Base-by-base conservation (phyloP, 1,140 invertebrate genomes). In the Triops cancriformis region DNA sequence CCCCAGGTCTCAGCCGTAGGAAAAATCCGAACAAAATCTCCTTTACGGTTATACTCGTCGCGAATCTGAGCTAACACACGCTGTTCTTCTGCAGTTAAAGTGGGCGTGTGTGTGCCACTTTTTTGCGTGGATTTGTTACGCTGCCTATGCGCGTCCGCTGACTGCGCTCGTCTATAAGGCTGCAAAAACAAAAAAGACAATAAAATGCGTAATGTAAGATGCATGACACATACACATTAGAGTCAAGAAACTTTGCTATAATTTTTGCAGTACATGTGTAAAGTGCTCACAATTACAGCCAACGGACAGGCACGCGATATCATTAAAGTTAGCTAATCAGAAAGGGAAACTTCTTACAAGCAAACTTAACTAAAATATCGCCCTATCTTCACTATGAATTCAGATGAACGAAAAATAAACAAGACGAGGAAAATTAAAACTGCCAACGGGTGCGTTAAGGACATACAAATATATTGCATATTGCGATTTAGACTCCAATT, bases 21-120 rank as follows among this genome's bases (percentile, higher is more conserved):
- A 85, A 97, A 98, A 82, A 98, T 95, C 28, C 95, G 86, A 37
- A 96, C 92, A 85, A 95, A 98, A 75, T 94, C 94, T 23, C 95
- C 95, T 41, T 93, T 87, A 26, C 95, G 86, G 64, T 89, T 88
- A 83, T 94, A 93, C 84, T 98, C 95, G 28, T 93, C 91, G 79
- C 90, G 89, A 18, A 92, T 89, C 74, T 91, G 89, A 14, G 91
- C 87, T 31, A 97, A 85, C 73, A 95, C 89, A 77, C 92, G 88
- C 77, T 90, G 87, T 82, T 97, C 95, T 82, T 97, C 94, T 9
- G 90, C 86, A 7, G 90, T 92, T 14, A 96, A 85, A 12, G 81
- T 79, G 9, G 82, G 81, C 73, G 86, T 84, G 81, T 85, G 85
- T 12, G 51, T 74, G 85, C 80, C 82, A 82, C 83, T 79, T 82